phyloP scores from a whole-genome alignment of 2,113 vertebrate species.

The Vulpes lagopus region DNA sequence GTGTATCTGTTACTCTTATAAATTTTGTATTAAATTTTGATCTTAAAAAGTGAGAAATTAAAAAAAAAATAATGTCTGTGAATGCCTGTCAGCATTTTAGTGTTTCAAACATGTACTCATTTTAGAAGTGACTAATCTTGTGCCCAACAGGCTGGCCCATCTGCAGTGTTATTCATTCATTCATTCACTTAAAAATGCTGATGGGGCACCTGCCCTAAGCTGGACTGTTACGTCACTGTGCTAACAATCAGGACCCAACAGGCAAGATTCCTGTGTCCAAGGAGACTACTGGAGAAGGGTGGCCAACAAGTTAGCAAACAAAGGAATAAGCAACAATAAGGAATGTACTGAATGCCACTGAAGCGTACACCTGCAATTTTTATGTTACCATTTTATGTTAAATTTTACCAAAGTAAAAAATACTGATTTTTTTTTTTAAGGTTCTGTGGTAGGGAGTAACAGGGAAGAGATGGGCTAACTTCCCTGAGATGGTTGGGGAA shows the following conservation, averaged over 20 bases:
- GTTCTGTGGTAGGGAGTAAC: not conserved
- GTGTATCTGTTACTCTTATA: not conserved
- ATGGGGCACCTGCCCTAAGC: not conserved
- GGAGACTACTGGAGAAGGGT: not conserved
- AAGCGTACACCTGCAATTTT: not conserved
- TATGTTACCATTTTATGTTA: not conserved
- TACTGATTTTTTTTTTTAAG: not conserved
- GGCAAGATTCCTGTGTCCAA: not conserved
- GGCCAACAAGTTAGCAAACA: not conserved
- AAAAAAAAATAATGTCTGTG: not conserved
- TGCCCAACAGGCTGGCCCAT: not conserved
- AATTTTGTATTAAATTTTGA: not conserved
- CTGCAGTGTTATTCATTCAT: not conserved
- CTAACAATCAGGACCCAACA: not conserved
- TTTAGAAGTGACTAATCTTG: not conserved
- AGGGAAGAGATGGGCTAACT: not conserved
- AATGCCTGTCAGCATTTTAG: not conserved
- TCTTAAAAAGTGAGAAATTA: not conserved
- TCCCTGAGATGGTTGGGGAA: not conserved
- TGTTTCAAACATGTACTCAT: not conserved
- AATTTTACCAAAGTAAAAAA: not conserved
- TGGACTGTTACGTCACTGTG: not conserved
- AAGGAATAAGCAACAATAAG: not conserved
- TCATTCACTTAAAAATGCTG: not conserved
- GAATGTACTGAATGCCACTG: not conserved